phyloP scores from a whole-genome alignment of 2,113 vertebrate species.

The Oxygymnocypris stewartii region DNA sequence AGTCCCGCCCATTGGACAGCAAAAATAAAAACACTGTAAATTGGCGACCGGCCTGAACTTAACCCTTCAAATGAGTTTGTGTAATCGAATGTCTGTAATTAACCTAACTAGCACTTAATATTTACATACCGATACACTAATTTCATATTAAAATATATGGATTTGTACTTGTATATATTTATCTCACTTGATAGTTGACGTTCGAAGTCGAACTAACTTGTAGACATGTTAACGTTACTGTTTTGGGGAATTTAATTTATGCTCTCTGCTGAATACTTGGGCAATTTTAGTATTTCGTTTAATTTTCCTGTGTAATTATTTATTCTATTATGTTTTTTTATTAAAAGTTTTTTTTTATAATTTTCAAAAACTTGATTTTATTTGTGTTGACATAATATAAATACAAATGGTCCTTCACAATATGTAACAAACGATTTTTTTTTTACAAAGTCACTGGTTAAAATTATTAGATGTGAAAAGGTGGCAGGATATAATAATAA shows the following conservation, averaged over 20 bases:
- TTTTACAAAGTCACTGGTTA: background rate
- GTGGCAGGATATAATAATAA: background rate
- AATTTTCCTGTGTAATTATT: background rate
- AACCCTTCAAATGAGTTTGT: constrained; percentile 5
- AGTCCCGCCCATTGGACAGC: constrained; percentile 58
- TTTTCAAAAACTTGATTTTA: background rate
- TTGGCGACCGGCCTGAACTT: constrained; percentile 7
- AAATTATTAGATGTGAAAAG: too few relatives aligned
- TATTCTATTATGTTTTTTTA: background rate
- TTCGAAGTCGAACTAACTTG: background rate
- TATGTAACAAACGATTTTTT: background rate
- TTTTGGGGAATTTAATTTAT: background rate
- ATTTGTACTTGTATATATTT: background rate
- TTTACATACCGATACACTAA: background rate
- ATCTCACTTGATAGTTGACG: background rate
- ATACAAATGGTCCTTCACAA: background rate
- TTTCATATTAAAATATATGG: background rate
- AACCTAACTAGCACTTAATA: background rate
- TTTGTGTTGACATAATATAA: background rate
- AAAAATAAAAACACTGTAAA: constrained; percentile 63
- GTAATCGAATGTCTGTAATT: background rate
- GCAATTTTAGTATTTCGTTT: background rate
- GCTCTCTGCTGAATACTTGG: background rate
- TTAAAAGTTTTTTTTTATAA: too few relatives aligned
- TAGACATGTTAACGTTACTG: background rate